Percentiles rank a stretch among this genome's conserved stretches.
Evolutionary conservation across 2,888 invertebrate species (phyloP).

Genomic region (Uropetala carovei): DNA sequence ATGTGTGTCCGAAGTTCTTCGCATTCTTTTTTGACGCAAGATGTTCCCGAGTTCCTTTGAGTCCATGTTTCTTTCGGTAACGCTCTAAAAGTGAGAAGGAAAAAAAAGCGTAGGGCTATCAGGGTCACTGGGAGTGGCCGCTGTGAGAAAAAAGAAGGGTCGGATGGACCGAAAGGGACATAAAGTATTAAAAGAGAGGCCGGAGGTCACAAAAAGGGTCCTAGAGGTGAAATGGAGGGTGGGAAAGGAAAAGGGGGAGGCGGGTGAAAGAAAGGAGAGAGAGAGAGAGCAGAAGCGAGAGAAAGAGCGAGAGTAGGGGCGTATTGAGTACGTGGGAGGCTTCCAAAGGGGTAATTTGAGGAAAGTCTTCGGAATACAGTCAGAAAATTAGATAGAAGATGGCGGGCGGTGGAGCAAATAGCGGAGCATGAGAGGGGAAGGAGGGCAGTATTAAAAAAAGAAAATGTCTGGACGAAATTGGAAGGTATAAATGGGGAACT

Average conservation of each 20-base stretch:
- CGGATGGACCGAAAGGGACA: slow-evolving; percentile 32
- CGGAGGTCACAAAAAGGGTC: background rate
- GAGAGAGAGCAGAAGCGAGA: background rate
- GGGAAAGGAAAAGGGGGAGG: background rate
- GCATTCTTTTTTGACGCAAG: too few relatives aligned
- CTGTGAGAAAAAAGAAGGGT: background rate
- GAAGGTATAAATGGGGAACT: slow-evolving; percentile 50
- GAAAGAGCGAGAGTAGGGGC: background rate
- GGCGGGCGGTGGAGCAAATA: background rate
- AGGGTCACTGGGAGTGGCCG: background rate
- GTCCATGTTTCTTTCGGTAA: too few relatives aligned
- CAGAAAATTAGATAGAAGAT: too few relatives aligned
- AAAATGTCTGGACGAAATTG: background rate
- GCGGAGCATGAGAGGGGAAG: background rate
- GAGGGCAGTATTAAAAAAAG: background rate
- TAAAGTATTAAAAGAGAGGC: slow-evolving; percentile 50
- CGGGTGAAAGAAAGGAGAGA: background rate
- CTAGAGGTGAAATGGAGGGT: background rate
- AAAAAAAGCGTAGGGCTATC: too few relatives aligned
- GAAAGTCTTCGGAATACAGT: background rate
- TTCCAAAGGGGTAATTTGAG: slow-evolving; percentile 12
- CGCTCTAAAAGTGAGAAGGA: too few relatives aligned
- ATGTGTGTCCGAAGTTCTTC: too few relatives aligned
- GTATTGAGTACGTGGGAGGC: background rate
- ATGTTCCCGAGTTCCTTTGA: too few relatives aligned